A percentile compares a stretch with the other conserved stretches of the same genome.
These are phyloP conservation scores for Amblyjoppa fuscipennis DNA, from an alignment of 2,888 invertebrate genomes.

Conservation along the genomic window DNA sequence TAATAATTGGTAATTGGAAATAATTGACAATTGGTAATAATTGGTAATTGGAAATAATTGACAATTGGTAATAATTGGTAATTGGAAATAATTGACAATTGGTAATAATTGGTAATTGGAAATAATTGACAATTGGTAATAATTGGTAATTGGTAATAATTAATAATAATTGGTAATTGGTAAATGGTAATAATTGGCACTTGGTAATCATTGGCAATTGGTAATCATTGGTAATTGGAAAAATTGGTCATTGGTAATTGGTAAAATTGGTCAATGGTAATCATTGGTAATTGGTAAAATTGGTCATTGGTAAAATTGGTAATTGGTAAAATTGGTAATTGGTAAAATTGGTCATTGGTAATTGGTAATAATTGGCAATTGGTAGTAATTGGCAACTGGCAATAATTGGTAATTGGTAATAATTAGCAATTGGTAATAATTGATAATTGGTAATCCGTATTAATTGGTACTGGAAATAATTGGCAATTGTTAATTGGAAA, in stretches of 20 bases:
- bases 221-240: not conserved
- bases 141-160: too few species aligned
- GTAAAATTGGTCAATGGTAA: not conserved
- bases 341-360: too few species aligned
- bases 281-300: not conserved
- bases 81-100: not conserved
- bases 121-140: not conserved
- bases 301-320: not conserved
- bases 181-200: too few species aligned
- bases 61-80: too few species aligned
- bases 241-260: not conserved
- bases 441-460: too few species aligned
- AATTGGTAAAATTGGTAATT: not conserved
- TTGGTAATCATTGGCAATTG: not conserved
- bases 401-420: too few species aligned
- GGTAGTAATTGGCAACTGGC: not conserved
- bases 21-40: not conserved
- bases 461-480: not conserved
- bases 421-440: conserved; percentile 25
- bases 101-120: not conserved
- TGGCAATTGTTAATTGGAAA: not conserved
- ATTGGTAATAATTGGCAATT: conserved; percentile 26
- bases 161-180: not conserved
- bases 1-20: conserved; percentile 23
- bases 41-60: too few species aligned